Evolutionary conservation across 2,888 invertebrate species (phyloP), one percentile per base, ranked within the genome.

Genomic region (Apodemia mormo): DNA sequence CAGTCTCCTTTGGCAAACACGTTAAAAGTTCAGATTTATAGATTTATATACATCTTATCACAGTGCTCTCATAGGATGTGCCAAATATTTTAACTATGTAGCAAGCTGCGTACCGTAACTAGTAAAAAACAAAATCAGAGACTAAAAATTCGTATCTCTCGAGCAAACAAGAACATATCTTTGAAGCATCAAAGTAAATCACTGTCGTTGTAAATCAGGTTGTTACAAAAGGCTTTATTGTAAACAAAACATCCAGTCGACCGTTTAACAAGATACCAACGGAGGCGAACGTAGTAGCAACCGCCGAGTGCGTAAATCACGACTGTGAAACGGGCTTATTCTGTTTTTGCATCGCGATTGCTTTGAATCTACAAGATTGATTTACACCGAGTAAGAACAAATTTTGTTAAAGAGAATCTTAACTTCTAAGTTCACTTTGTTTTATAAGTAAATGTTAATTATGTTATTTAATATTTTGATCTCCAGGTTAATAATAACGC

Each of bases 221-320:
- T 70, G 71, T 72, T 69, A 65, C 65, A 67, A 70, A 70, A 69
- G 74, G 74, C 73, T 75, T 76, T 77, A 77, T 73, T 67, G 75
- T 71, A 75, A 75, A 76, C 77, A 77, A 77, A 77, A 76, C 77
- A 72, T 67, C 64, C 70, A 75, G 74, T 73, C 73, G 76, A 70
- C 71, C 76, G 76, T 72, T 73, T 70, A 75, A 73, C 72, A 70
- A 77, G 77, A 76, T 76, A 77, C 77, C 76, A 71, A 71, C 68
- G 70, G 68, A 74, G 74, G 70, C 72, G 71, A 70, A 68, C 74
- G 70, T 66, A 73, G 61, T 67, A 70, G 74, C 66, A 66, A 69
- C 73, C 68, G 71, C 70, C 69, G 70, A 72, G 68, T 76, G 76
- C 73, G 74, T 78, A 78, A 78, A 78, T 78, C 78, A 78, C 70